Base-by-base conservation (phyloP, 2,888 invertebrate genomes). In the Epinotia ramella region DNA sequence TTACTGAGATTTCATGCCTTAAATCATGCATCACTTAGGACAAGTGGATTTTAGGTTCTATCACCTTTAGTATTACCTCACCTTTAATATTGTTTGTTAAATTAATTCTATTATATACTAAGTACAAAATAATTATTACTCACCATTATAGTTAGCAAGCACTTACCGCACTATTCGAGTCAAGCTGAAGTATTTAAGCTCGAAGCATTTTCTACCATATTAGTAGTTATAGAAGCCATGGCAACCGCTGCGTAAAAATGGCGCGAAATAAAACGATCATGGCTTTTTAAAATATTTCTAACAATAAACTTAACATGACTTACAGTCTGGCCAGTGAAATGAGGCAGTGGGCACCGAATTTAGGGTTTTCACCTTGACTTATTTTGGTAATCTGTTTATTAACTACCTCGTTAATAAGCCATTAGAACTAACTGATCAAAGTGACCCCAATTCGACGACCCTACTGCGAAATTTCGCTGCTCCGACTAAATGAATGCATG, bases 161-260 rank as follows among this genome's bases (percentile, higher is more conserved):
- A 76, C 65, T 75, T 60, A 66, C n/a, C 66, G 56, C 67, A 72
- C 76, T 62, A 72, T 56, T 56, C 46, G 72, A 56, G 56, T 16
- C 40, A 76, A 57, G 57, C 72, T 56, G 72, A 66, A 70, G 33
- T 40, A 28, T 60, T 44, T 71, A 76, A 76, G 76, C 76, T 72
- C n/a, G 56, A 72, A 76, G 76, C 76, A 40, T 67, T 72, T 73
- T 76, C 76, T 76, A 73, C 68, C 73, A 68, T 73, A 64, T 73
- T 76, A 76, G 68, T 76, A 57, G 73, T 56, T 76, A 73, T 44
- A 56, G 40, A 44, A 65, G 69, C 59, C 65, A 24, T 72, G 73
- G 56, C 53, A 73, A 73, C 72, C 24, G 13, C 68, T 53, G 57
- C 67, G 18, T 6, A 28, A 66, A 46, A 63, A 57, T 73, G 63